Evolutionary conservation across 2,888 invertebrate genomes (phyloP).

Genomic region (Trachelus tabidus): DNA sequence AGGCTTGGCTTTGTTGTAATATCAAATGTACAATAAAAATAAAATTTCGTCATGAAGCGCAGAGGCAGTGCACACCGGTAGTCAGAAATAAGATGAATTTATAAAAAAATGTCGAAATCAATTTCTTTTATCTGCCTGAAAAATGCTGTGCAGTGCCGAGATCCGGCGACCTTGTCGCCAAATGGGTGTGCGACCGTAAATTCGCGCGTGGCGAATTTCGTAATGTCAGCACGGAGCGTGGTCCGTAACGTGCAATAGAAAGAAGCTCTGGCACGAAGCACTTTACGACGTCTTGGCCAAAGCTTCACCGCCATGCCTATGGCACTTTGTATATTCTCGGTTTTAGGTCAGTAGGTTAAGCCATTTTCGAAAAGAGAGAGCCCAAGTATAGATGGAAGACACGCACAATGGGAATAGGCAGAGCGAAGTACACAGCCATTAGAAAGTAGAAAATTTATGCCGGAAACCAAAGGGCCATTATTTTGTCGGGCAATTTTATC

Average conservation of each 20-base stretch:
- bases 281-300: neutral
- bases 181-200: neutral
- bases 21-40: neutral
- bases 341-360: slow-evolving; percentile 52
- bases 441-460: slow-evolving; percentile 41
- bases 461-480: slow-evolving; percentile 14
- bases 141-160: neutral
- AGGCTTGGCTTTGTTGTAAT: neutral
- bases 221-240: neutral
- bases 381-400: neutral
- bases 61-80: neutral
- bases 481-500: slow-evolving; percentile 24
- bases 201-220: neutral
- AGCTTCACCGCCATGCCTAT: neutral
- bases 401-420: neutral
- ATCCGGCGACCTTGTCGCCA: neutral
- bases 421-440: neutral
- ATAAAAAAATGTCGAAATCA: neutral
- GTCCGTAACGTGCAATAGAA: neutral
- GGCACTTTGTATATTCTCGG: slow-evolving; percentile 18
- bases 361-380: neutral
- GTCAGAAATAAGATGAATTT: neutral
- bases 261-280: neutral
- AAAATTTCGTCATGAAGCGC: neutral
- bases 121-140: neutral